A percentile compares a stretch with the other conserved stretches of the same genome.
Conservation (phyloP, 2,797 vertebrate genomes). For the Merluccius polli region DNA sequence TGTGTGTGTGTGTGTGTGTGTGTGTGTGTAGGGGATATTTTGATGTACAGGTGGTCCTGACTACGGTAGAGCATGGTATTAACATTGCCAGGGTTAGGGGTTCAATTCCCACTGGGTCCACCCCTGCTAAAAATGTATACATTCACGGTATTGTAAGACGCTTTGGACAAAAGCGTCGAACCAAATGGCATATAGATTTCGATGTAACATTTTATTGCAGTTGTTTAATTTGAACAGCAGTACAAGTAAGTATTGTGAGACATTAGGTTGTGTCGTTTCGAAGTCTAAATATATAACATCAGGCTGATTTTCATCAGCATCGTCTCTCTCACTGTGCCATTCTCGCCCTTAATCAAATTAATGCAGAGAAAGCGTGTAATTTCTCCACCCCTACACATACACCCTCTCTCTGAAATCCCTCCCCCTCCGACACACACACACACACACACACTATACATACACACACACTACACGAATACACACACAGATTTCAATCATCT, state of each 20-base stretch:
- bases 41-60: too few relatives aligned
- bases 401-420: not conserved
- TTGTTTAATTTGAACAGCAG: too few relatives aligned
- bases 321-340: slow-evolving; percentile 59
- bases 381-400: slow-evolving; percentile 8
- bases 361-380: slow-evolving; percentile 53
- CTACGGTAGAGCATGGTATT: too few relatives aligned
- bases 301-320: slow-evolving; percentile 45
- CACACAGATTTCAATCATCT: slow-evolving; percentile 39
- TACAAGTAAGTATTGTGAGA: slow-evolving; percentile 35
- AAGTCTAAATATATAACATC: too few relatives aligned
- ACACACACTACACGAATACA: slow-evolving; percentile 10
- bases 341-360: slow-evolving; percentile 67
- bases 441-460: slow-evolving; percentile 6
- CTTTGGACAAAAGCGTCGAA: too few relatives aligned
- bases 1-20: not conserved
- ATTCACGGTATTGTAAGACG: too few relatives aligned
- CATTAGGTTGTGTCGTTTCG: not conserved
- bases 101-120: too few relatives aligned
- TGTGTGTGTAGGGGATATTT: too few relatives aligned
- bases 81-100: too few relatives aligned
- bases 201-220: too few relatives aligned
- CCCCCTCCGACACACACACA: not conserved
- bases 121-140: too few relatives aligned
- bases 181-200: too few relatives aligned